Evolutionary conservation across 2,888 invertebrate genomes (phyloP).

Genomic region (Celastrina argiolus): DNA sequence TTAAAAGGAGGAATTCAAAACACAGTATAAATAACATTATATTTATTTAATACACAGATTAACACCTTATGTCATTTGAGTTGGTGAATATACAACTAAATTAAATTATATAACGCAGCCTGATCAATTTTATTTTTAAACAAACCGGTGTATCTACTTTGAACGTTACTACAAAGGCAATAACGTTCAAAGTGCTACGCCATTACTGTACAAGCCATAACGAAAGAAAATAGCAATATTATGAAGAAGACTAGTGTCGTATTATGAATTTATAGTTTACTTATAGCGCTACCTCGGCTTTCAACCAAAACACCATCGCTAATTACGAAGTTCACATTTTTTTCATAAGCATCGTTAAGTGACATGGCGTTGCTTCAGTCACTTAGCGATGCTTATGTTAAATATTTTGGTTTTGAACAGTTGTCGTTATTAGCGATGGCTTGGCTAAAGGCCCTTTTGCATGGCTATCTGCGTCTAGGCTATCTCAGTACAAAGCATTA

Average conservation of each 20-base stretch:
- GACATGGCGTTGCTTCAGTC: no score
- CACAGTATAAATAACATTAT: conserved; percentile 12
- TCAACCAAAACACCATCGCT: no score
- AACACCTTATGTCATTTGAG: conserved; percentile 17
- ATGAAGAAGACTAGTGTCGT: background rate
- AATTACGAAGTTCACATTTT: no score
- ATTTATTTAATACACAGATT: conserved; percentile 20
- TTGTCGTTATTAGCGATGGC: no score
- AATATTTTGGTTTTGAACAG: no score
- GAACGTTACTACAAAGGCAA: background rate
- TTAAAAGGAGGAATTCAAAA: background rate
- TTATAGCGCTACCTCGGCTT: no score
- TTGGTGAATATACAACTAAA: conserved; percentile 14
- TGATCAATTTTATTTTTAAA: background rate
- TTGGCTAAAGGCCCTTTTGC: no score
- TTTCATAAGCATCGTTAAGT: no score
- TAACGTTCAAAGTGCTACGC: background rate
- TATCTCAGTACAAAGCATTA: background rate
- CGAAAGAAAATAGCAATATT: background rate
- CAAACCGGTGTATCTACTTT: background rate
- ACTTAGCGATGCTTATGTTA: no score
- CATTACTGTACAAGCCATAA: background rate
- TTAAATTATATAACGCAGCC: background rate
- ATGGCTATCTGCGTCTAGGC: background rate
- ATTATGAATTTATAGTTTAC: no score